phyloP scores from a whole-genome alignment of 2,888 invertebrate species.

The Vandiemenella viatica region DNA sequence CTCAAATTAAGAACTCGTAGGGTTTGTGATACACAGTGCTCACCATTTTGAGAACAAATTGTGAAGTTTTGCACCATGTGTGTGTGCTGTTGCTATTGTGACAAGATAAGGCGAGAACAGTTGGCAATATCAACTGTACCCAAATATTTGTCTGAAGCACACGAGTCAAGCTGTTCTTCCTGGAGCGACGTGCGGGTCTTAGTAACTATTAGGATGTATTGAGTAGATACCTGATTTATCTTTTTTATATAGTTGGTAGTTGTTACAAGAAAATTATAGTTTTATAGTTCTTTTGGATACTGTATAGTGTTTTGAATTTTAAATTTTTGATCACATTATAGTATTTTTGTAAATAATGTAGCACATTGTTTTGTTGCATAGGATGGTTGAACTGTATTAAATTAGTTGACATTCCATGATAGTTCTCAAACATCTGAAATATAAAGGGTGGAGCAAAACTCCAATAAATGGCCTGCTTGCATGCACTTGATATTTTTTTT shows the following conservation, averaged over 20 bases:
- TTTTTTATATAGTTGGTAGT: slow-evolving; percentile 8
- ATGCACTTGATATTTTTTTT: too few species aligned
- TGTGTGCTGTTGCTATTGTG: too few species aligned
- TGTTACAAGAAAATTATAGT: slow-evolving; percentile 6
- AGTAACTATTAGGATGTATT: slow-evolving; percentile 8
- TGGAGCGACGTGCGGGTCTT: slow-evolving; percentile 9
- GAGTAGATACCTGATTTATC: slow-evolving; percentile 10
- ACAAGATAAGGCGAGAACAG: too few species aligned
- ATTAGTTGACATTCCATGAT: slow-evolving; percentile 15
- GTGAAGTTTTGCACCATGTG: too few species aligned
- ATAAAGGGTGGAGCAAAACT: too few species aligned
- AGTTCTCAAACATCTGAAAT: slow-evolving; percentile 5
- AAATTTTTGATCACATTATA: slow-evolving; percentile 11
- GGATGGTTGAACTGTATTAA: slow-evolving; percentile 8
- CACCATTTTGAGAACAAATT: too few species aligned
- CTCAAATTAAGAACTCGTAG: too few species aligned
- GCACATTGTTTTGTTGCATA: slow-evolving; percentile 9
- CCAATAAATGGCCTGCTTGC: too few species aligned
- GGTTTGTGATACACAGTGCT: too few species aligned
- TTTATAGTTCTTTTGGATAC: slow-evolving; percentile 13
- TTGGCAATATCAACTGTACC: too few species aligned
- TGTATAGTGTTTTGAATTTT: slow-evolving; percentile 8
- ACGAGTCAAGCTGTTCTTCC: slow-evolving; percentile 6
- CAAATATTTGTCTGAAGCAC: too few species aligned
- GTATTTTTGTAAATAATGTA: slow-evolving; percentile 13